Evolutionary conservation across 2,113 vertebrate genomes (phyloP).

Genomic region (Platanista minor): DNA sequence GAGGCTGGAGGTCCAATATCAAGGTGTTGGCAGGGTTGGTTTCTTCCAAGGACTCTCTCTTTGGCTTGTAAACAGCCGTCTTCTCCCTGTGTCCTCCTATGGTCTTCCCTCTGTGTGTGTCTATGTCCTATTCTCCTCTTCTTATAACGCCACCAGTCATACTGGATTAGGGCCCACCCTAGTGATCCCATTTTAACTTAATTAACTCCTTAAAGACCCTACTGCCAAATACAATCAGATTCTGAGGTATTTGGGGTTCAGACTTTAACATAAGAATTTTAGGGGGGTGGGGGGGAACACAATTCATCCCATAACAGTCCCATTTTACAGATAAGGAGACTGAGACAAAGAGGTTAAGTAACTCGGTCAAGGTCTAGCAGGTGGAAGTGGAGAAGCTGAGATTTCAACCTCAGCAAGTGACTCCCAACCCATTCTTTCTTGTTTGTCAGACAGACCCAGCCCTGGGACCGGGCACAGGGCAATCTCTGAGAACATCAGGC

Average conservation of each 20-base stretch:
- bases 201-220: background rate
- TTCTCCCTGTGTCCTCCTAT: background rate
- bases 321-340: background rate
- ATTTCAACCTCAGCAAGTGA: background rate
- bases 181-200: background rate
- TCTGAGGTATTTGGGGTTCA: background rate
- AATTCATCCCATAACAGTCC: background rate
- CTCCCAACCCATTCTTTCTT: background rate
- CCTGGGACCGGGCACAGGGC: background rate
- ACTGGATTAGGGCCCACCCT: background rate
- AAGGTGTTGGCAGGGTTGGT: background rate
- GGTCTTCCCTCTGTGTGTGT: background rate
- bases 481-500: background rate
- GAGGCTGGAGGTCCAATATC: background rate
- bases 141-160: too few species aligned
- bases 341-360: too few species aligned
- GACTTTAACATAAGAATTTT: background rate
- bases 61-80: background rate
- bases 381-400: too few species aligned
- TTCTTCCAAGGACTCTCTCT: background rate
- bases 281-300: too few species aligned
- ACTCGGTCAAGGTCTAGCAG: background rate
- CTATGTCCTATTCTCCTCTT: background rate
- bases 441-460: too few species aligned
- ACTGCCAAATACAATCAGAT: background rate